Conservation (phyloP, 2,113 vertebrate genomes). For the Todiramphus chloris region DNA sequence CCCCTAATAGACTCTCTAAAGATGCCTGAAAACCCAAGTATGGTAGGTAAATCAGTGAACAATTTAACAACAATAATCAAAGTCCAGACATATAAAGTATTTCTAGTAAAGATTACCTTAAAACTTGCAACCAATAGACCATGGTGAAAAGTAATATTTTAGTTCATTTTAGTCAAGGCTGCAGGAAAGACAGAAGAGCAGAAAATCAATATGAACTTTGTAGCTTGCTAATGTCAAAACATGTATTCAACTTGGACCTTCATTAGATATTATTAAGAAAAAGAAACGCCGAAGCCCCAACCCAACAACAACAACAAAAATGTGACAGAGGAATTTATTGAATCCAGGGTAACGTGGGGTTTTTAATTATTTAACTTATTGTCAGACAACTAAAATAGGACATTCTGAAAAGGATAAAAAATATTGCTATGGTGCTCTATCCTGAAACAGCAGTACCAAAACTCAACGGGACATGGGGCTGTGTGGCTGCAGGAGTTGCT, state of each 20-base stretch:
- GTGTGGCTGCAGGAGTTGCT: no score
- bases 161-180: not conserved
- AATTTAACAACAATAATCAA: not conserved
- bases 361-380: not conserved
- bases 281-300: not conserved
- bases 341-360: accelerated
- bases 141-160: not conserved
- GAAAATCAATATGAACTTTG: not conserved
- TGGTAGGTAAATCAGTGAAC: not conserved
- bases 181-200: not conserved
- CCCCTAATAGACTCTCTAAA: not conserved
- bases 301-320: not conserved
- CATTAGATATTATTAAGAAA: not conserved
- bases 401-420: not conserved
- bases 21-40: not conserved
- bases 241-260: not conserved
- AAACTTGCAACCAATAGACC: not conserved
- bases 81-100: accelerated
- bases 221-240: not conserved
- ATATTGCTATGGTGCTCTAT: not conserved
- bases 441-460: not conserved
- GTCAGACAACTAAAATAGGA: not conserved
- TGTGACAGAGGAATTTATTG: accelerated
- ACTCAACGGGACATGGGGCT: not conserved
- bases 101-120: not conserved